Evolutionary conservation across 2,113 vertebrate genomes (phyloP).

Genomic region (Osmerus mordax): DNA sequence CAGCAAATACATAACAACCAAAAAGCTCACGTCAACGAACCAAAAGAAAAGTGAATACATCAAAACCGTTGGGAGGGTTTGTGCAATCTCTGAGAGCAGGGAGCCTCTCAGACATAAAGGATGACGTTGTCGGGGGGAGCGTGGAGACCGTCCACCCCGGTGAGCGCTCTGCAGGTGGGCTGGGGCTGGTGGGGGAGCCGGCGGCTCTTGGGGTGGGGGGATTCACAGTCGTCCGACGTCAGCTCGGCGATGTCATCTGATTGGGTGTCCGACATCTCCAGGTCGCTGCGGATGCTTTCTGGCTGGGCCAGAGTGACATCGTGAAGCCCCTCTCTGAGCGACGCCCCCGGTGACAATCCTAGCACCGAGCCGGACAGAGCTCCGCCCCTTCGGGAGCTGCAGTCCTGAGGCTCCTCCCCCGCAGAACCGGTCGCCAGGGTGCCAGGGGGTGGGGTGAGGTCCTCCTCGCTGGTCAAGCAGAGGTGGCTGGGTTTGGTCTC

Average conservation of each 20-base stretch:
- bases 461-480: constrained; percentile 92
- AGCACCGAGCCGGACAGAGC: constrained; percentile 58
- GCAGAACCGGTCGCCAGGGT: constrained; percentile 53
- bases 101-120: constrained; percentile 70
- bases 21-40: constrained; percentile 14
- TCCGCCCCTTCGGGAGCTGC: constrained; percentile 72
- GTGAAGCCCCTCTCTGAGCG: constrained; percentile 74
- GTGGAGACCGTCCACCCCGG: constrained; percentile 70
- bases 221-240: constrained; percentile 92
- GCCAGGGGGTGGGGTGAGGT: constrained; percentile 79
- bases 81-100: constrained; percentile 49
- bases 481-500: constrained; percentile 97
- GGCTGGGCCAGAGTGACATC: constrained; percentile 95
- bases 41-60: background rate
- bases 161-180: constrained; percentile 62
- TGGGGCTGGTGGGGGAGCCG: constrained; percentile 42
- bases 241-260: constrained; percentile 95
- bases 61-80: constrained; percentile 7
- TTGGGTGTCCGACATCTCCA: constrained; percentile 97
- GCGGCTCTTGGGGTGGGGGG: constrained; percentile 74
- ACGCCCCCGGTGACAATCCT: constrained; percentile 67
- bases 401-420: constrained; percentile 76
- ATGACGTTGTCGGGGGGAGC: constrained; percentile 71
- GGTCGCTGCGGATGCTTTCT: constrained; percentile 96
- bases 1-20: constrained; percentile 23